These are phyloP conservation scores for Clupea harengus DNA, from an alignment of 2,113 vertebrate species.

Conservation along the genomic window DNA sequence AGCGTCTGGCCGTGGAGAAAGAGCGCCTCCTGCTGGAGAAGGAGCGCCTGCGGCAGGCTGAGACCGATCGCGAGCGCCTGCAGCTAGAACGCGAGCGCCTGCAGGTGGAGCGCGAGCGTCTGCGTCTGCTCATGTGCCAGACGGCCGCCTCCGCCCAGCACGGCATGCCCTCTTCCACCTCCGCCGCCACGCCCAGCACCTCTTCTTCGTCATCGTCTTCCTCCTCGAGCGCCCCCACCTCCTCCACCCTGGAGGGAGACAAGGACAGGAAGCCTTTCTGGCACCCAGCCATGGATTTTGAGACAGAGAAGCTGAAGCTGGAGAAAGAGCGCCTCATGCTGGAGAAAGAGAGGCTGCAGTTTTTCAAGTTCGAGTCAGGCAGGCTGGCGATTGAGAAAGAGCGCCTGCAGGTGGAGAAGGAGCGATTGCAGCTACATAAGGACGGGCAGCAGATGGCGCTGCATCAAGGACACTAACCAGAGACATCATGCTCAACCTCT, in stretches of 20 bases:
- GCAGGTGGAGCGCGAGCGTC: conserved; percentile 84
- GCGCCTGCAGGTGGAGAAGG: conserved; percentile 88
- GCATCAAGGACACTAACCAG: conserved; percentile 45
- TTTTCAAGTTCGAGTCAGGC: conserved; percentile 87
- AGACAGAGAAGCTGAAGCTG: conserved; percentile 85
- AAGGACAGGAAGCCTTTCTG: conserved; percentile 69
- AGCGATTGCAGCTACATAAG: conserved; percentile 87
- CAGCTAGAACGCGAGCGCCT: conserved; percentile 86
- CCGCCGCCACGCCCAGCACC: conserved; percentile 56
- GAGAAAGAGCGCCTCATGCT: conserved; percentile 88
- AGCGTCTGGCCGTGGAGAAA: conserved; percentile 85
- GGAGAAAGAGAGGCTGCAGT: conserved; percentile 89
- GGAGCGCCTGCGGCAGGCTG: conserved; percentile 78
- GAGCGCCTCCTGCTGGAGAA: conserved; percentile 86
- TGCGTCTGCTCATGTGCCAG: conserved; percentile 75
- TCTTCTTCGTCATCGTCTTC: conserved; percentile 50
- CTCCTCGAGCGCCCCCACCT: conserved; percentile 1
- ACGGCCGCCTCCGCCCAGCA: conserved; percentile 54
- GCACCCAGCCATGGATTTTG: conserved; percentile 77
- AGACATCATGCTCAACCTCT: not conserved
- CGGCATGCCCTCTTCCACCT: conserved; percentile 58
- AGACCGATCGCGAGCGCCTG: conserved; percentile 82
- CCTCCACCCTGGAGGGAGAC: conserved; percentile 63
- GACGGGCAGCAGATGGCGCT: conserved; percentile 71
- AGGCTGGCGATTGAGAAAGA: conserved; percentile 92